Evolutionary conservation across 2,113 vertebrate genomes (phyloP).

Genomic region (Baryphthengus martii): DNA sequence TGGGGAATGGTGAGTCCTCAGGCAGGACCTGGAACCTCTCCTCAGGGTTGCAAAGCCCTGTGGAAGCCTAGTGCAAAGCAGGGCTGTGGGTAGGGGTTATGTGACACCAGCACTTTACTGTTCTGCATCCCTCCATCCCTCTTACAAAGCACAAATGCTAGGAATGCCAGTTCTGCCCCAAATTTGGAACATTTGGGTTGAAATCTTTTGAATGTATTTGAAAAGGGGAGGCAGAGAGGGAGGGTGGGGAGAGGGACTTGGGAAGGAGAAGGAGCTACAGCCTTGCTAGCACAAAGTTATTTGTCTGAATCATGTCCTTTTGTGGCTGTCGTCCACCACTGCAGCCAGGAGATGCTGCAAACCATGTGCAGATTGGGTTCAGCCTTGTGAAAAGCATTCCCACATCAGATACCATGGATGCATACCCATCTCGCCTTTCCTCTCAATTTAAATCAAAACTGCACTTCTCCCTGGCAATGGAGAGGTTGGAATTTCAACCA

Average conservation of each 20-base stretch:
- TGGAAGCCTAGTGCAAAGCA: neutral
- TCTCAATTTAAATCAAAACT: neutral
- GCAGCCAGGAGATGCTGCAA: neutral
- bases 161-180: neutral
- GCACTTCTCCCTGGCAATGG: neutral
- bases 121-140: neutral
- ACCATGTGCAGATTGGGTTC: neutral
- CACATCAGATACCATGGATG: neutral
- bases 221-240: neutral
- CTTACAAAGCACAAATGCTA: neutral
- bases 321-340: neutral
- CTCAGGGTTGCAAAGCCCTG: neutral
- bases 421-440: neutral
- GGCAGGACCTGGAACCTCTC: neutral
- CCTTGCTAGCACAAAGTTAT: neutral
- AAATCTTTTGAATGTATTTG: neutral
- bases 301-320: neutral
- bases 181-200: neutral
- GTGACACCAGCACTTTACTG: neutral
- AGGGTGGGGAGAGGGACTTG: neutral
- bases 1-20: neutral
- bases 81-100: neutral
- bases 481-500: neutral
- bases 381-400: accelerated
- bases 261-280: neutral